phyloP scores from a whole-genome alignment of 37 sponge, comb jelly and placozoan genomes.

The Aplysina aerophoba region DNA sequence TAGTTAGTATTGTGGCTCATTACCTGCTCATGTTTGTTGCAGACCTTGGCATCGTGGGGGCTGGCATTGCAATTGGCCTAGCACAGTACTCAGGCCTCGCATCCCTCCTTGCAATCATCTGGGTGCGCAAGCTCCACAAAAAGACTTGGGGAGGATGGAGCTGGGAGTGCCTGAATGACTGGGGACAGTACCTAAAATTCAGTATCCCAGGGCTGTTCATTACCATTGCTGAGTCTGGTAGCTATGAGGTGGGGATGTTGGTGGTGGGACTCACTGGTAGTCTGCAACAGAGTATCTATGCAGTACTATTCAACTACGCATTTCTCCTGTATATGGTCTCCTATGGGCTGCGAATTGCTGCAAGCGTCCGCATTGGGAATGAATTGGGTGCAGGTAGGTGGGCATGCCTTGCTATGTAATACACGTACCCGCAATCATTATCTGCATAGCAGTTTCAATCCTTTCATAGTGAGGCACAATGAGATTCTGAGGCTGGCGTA shows the following conservation, averaged over 20 bases:
- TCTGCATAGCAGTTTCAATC: no score
- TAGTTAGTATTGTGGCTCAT: conserved; percentile 42
- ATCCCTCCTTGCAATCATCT: conserved; percentile 30
- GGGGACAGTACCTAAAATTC: conserved; percentile 53
- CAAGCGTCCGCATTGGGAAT: conserved; percentile 59
- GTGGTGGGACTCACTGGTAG: conserved; percentile 43
- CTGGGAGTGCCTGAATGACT: conserved; percentile 65
- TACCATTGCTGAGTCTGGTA: conserved; percentile 45
- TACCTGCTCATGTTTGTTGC: conserved; percentile 44
- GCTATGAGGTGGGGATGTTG: conserved; percentile 51
- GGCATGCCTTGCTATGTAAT: no score
- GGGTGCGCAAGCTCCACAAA: conserved; percentile 29
- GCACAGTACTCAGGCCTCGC: conserved; percentile 4
- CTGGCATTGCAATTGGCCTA: conserved; percentile 29
- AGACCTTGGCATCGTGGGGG: conserved; percentile 37
- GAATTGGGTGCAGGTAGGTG: conserved; percentile 58
- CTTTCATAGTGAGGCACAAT: no score
- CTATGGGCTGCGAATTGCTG: conserved; percentile 34
- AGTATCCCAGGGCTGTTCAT: conserved; percentile 61
- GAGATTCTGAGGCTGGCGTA: no score
- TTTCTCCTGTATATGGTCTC: conserved; percentile 52
- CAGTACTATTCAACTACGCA: conserved; percentile 26
- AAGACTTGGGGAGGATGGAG: conserved; percentile 50
- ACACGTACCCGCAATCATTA: no score
- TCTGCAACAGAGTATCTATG: conserved; percentile 46